Conservation (phyloP, 2,113 vertebrate species). For the Helogale parvula region DNA sequence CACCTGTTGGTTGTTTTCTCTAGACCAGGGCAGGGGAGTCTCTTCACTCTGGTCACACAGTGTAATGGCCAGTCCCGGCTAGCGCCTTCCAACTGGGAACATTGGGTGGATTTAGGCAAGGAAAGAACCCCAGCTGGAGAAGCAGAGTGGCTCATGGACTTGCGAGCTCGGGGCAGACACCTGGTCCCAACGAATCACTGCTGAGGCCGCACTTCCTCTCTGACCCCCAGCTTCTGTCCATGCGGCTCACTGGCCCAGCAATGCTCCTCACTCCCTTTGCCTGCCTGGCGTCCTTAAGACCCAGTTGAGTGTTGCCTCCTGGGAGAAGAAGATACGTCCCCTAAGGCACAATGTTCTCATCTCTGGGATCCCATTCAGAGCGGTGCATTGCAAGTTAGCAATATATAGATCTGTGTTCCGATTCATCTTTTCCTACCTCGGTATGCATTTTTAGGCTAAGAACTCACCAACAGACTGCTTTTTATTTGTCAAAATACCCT, state of each 20-base stretch:
- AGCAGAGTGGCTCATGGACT: not conserved
- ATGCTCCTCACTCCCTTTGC: not conserved
- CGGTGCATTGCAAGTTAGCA: not conserved
- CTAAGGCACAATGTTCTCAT: not conserved
- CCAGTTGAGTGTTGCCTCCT: not conserved
- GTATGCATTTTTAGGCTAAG: not conserved
- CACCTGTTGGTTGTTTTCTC: not conserved
- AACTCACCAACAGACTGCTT: not conserved
- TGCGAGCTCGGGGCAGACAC: not conserved
- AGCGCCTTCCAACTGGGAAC: not conserved
- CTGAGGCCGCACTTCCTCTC: not conserved
- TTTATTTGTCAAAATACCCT: not conserved
- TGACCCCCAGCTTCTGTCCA: not conserved
- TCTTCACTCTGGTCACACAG: not conserved
- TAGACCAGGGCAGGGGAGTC: not conserved
- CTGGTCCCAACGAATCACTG: not conserved
- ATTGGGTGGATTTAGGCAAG: too few relatives aligned
- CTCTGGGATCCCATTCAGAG: not conserved
- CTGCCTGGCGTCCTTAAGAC: not conserved
- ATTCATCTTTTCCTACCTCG: not conserved
- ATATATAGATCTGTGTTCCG: not conserved
- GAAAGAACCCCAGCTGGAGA: not conserved
- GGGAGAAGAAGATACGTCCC: not conserved
- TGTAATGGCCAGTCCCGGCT: fast-evolving
- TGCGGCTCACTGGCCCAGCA: fast-evolving